phyloP scores from a whole-genome alignment of 2,113 vertebrate genomes.

The Syngnathoides biaculeatus region DNA sequence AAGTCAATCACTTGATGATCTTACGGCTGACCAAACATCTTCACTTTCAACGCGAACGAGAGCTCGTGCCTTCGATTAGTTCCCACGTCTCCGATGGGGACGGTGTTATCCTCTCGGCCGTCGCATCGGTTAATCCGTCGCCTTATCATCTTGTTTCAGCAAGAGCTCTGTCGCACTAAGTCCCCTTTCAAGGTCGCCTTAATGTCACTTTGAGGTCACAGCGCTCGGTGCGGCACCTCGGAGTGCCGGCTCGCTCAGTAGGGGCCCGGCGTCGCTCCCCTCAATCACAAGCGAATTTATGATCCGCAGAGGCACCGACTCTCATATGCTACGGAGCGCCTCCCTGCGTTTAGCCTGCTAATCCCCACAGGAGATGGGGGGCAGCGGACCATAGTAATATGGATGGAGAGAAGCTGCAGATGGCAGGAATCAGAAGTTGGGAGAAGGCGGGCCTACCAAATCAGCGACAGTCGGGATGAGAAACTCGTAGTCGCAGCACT shows the following conservation, averaged over 20 bases:
- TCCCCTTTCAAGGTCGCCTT: conserved; percentile 78
- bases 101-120: conserved; percentile 46
- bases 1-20: conserved; percentile 38
- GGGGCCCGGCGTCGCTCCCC: conserved; percentile 64
- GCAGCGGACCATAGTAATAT: conserved; percentile 68
- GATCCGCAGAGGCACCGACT: conserved; percentile 42
- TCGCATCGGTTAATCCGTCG: conserved; percentile 65
- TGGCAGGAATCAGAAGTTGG: conserved; percentile 46
- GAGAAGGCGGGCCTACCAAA: conserved; percentile 73
- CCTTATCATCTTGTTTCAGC: conserved; percentile 72
- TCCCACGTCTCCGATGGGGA: conserved; percentile 41
- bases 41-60: conserved; percentile 24
- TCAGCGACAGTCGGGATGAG: conserved; percentile 55
- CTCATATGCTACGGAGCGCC: conserved; percentile 66
- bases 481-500: conserved; percentile 68
- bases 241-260: conserved; percentile 66
- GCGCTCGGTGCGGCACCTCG: conserved; percentile 62
- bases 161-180: conserved; percentile 55
- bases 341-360: conserved; percentile 69
- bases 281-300: conserved; percentile 75
- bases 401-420: conserved; percentile 40
- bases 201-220: conserved; percentile 80
- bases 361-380: conserved; percentile 69
- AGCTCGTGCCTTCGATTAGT: conserved; percentile 41
- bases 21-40: conserved; percentile 38